phyloP scores from a whole-genome alignment of 2,113 vertebrate species.

The Thalassoma bifasciatum region DNA sequence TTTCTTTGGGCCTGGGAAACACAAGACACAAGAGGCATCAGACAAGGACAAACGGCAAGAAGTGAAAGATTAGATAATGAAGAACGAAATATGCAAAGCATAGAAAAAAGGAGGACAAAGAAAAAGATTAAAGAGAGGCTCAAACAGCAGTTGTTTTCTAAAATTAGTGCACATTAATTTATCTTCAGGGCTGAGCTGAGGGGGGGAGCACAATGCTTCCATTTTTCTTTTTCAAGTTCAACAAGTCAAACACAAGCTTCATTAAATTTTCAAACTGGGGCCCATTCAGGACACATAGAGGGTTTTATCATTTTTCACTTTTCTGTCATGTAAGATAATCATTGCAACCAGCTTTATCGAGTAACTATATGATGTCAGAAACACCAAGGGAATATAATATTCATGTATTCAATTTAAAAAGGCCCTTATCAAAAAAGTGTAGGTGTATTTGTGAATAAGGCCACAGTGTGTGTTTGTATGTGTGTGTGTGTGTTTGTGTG shows the following conservation, averaged over 20 bases:
- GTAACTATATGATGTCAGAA: not conserved
- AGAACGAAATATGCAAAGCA: not conserved
- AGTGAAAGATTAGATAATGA: not conserved
- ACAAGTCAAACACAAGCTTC: slow-evolving; percentile 23
- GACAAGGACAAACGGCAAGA: not conserved
- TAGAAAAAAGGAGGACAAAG: not conserved
- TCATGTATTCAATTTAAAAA: not conserved
- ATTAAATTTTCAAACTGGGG: slow-evolving; percentile 31
- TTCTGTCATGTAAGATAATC: not conserved
- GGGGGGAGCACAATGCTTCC: not conserved
- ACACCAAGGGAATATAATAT: not conserved
- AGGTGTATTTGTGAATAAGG: not conserved
- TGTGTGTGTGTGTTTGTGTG: slow-evolving; percentile 1
- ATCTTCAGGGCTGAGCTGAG: slow-evolving; percentile 14
- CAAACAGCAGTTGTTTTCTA: slow-evolving; percentile 34
- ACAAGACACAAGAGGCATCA: not conserved
- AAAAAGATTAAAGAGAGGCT: slow-evolving; percentile 15
- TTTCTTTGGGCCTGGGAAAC: slow-evolving; percentile 91
- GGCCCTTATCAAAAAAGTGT: not conserved
- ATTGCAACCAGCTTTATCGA: slow-evolving; percentile 3
- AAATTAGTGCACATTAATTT: slow-evolving; percentile 43
- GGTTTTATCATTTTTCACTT: not conserved
- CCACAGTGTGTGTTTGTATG: not conserved
- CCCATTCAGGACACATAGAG: not conserved
- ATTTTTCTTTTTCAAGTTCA: slow-evolving; percentile 7